Percentiles rank a stretch among this genome's conserved stretches.
phyloP scores from a whole-genome alignment of 1,140 invertebrate genomes.

The Delia radicum region DNA sequence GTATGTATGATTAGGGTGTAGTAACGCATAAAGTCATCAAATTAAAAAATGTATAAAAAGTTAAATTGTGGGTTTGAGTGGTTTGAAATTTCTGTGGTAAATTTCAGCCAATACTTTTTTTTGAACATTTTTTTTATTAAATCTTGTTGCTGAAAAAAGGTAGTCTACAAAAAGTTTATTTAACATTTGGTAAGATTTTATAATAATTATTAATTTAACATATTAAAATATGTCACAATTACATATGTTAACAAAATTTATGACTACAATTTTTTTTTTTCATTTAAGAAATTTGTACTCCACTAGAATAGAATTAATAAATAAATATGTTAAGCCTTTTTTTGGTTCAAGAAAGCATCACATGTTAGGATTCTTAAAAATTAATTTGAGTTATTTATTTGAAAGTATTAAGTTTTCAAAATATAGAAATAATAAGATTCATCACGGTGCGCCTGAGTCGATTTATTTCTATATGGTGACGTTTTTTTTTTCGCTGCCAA shows the following conservation, averaged over 20 bases:
- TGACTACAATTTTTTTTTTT: background rate
- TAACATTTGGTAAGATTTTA: background rate
- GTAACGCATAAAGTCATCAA: constrained; percentile 15
- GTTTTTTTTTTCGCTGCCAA: no score
- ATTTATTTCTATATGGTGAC: no score
- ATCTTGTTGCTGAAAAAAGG: background rate
- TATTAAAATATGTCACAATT: constrained; percentile 17
- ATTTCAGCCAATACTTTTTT: background rate
- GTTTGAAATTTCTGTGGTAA: background rate
- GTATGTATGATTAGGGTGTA: background rate
- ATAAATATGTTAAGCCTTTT: background rate
- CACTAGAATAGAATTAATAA: background rate
- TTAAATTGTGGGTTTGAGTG: background rate
- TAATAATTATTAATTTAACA: constrained; percentile 8
- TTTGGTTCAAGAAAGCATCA: background rate
- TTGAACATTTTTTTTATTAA: background rate
- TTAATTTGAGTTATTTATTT: constrained; percentile 16
- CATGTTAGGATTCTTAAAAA: background rate
- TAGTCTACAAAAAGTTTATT: background rate
- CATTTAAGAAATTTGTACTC: background rate
- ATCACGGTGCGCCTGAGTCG: no score
- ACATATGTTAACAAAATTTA: constrained; percentile 20
- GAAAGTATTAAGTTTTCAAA: background rate
- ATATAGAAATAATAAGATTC: no score
- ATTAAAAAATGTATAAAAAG: background rate